Conservation (phyloP, 2,113 vertebrate genomes). For the Phoxinus phoxinus region DNA sequence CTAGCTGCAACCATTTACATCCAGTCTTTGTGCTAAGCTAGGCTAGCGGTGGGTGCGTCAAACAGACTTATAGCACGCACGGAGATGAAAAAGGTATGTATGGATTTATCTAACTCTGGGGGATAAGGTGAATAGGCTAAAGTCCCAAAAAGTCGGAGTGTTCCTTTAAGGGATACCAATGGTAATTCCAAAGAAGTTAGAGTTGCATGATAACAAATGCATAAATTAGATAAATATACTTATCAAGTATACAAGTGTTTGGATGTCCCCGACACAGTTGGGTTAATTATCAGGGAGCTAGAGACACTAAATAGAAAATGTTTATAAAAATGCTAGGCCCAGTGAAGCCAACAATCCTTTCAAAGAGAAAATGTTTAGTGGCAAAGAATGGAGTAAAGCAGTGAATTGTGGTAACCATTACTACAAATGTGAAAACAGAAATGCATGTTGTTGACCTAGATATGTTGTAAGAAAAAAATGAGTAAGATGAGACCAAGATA, state of each 20-base stretch:
- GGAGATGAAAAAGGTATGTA: too few relatives aligned
- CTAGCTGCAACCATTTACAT: too few relatives aligned
- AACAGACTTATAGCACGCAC: too few relatives aligned
- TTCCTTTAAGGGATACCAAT: too few relatives aligned
- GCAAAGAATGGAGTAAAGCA: not conserved
- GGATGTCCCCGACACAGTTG: not conserved
- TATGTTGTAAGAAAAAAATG: not conserved
- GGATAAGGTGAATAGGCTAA: too few relatives aligned
- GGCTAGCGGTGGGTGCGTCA: too few relatives aligned
- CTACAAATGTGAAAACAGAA: not conserved
- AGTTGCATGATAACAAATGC: slow-evolving; percentile 20
- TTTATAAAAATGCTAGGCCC: not conserved
- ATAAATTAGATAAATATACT: not conserved
- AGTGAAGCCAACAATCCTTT: not conserved
- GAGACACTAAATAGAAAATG: not conserved
- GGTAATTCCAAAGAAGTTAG: not conserved
- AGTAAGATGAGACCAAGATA: not conserved
- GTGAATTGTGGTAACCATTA: not conserved
- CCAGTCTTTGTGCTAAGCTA: too few relatives aligned
- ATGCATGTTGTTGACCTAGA: not conserved
- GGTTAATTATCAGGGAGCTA: slow-evolving; percentile 12
- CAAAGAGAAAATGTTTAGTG: not conserved
- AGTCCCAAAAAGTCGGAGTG: too few relatives aligned
- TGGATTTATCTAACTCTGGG: too few relatives aligned
- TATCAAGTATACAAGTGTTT: not conserved